Evolutionary conservation across 2,888 invertebrate genomes (phyloP), one percentile per base, ranked within the genome.

Genomic region (Epinotia ramella): DNA sequence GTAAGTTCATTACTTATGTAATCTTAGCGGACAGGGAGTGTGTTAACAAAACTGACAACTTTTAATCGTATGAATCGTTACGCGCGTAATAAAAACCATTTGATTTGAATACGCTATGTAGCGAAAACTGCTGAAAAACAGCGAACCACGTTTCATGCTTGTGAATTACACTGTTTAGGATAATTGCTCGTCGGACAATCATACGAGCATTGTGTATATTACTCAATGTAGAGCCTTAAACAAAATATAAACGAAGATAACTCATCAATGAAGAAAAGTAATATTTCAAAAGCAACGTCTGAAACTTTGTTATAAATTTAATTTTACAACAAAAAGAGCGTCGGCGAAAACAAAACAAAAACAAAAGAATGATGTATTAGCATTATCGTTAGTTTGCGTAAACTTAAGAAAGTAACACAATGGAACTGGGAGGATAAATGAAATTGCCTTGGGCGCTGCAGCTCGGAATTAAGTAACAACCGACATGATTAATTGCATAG

Each of bases 401-500:
- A 75, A 71, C 65, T 71, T 40, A 71, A 75, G 75, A 75, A 75
- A 75, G 77, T 78, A 83, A 84, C 83, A 82, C 82, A 84, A 80
- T 83, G 82, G 80, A 80, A 80, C 81, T 82, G 81, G 81, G 76
- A 81, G 83, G 84, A 88, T 87, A 87, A 88, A 87, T 87, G 84
- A 86, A 63, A 87, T 86, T 87, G 85, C 81, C 84, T 87, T 86
- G 87, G 85, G 85, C 81, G 72, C 78, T 82, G 79, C 80, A 87
- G 83, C 82, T 80, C 78, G 81, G 83, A 80, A 82, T 82, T 81
- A 81, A 84, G 81, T 84, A 83, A 85, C 83, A 83, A 80, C 83
- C 84, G 83, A 85, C 85, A 85, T 88, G 88, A 89, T 88, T 89
- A 89, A 89, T 89, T 87, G 86, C 84, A 80, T 82, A 84, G 83